Conservation (phyloP, 2,797 vertebrate genomes). For the Garrulus glandarius region DNA sequence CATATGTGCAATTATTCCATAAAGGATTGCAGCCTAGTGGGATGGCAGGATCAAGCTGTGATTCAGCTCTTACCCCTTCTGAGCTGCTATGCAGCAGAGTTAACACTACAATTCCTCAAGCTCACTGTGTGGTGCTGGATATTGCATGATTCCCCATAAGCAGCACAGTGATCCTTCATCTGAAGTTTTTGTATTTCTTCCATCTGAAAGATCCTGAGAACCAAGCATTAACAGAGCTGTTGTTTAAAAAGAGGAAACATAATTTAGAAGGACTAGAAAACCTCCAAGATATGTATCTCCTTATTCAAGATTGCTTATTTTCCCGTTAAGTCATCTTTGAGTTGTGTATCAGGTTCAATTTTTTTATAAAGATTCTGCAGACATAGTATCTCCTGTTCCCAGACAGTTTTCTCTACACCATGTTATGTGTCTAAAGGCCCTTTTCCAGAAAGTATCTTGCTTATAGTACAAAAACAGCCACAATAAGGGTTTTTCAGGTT, state of each 20-base stretch:
- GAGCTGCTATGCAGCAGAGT: not conserved
- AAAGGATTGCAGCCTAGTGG: not conserved
- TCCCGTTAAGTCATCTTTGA: not conserved
- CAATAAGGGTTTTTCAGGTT: not conserved
- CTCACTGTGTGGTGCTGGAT: not conserved
- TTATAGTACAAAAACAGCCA: not conserved
- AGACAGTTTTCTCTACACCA: not conserved
- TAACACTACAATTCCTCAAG: not conserved
- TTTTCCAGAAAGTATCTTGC: not conserved
- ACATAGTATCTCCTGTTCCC: not conserved
- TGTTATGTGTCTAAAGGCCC: not conserved
- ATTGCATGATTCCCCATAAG: not conserved
- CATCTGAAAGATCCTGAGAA: not conserved
- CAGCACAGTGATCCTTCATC: not conserved
- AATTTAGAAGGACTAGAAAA: not conserved
- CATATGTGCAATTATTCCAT: not conserved
- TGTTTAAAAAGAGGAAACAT: not conserved
- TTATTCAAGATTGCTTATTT: not conserved
- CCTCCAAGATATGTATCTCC: not conserved
- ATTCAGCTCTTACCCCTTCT: not conserved
- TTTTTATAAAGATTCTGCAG: not conserved
- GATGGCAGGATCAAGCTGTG: not conserved
- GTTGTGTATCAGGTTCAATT: not conserved
- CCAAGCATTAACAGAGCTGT: not conserved
- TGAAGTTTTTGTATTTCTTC: not conserved